These are phyloP conservation scores for Scalopus aquaticus DNA, from an alignment of 2,113 vertebrate genomes.

Conservation along the genomic window DNA sequence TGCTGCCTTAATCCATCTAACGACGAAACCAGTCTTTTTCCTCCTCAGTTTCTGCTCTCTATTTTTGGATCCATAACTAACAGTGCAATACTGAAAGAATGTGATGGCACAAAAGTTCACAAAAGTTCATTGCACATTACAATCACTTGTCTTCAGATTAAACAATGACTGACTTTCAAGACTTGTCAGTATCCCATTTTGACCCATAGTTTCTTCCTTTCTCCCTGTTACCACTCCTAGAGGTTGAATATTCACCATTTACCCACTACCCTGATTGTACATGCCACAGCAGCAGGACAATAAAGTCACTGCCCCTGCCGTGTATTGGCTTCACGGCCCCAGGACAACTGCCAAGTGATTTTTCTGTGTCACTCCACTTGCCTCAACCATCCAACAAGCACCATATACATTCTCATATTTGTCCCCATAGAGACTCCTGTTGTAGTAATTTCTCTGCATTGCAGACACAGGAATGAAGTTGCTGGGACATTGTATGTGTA, in stretches of 20 bases:
- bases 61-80: neutral
- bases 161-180: neutral
- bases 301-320: neutral
- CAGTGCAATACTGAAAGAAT: neutral
- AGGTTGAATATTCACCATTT: neutral
- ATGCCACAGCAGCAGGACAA: neutral
- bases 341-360: neutral
- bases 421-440: neutral
- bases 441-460: neutral
- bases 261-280: too few species aligned
- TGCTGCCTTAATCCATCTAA: neutral
- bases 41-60: neutral
- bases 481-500: neutral
- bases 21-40: neutral
- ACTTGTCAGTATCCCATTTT: neutral
- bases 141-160: neutral
- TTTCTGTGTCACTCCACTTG: neutral
- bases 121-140: neutral
- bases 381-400: neutral
- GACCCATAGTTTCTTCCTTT: neutral
- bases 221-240: neutral
- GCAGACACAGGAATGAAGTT: neutral
- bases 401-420: neutral
- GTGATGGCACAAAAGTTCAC: neutral
- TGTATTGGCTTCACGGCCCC: neutral